phyloP scores from a whole-genome alignment of 2,888 invertebrate genomes.

The Tenodera sinensis region DNA sequence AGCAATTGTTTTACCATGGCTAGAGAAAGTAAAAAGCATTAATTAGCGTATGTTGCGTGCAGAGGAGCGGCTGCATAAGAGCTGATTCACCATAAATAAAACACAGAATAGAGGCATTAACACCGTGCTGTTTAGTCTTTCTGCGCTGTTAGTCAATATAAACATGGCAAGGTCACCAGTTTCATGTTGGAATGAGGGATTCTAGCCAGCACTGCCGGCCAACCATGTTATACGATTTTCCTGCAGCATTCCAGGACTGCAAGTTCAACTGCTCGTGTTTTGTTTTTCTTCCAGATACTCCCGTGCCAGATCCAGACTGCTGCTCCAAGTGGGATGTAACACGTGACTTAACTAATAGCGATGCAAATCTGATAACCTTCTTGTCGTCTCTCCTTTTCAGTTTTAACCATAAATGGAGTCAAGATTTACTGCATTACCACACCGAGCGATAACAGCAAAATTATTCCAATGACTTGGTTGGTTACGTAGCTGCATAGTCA shows the following conservation, averaged over 20 bases:
- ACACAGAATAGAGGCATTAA: not conserved
- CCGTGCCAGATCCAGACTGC: not conserved
- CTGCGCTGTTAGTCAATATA: not conserved
- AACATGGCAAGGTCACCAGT: too few relatives aligned
- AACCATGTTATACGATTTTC: not conserved
- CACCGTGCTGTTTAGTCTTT: not conserved
- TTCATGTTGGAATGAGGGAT: not conserved
- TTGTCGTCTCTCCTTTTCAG: too few relatives aligned
- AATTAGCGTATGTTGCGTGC: not conserved
- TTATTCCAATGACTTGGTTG: too few relatives aligned
- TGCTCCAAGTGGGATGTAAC: not conserved
- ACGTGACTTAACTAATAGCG: not conserved
- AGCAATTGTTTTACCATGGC: too few relatives aligned
- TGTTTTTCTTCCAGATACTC: not conserved
- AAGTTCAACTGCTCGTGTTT: not conserved
- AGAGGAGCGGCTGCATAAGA: not conserved
- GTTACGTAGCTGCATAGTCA: too few relatives aligned
- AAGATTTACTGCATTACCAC: too few relatives aligned
- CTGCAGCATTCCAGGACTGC: not conserved
- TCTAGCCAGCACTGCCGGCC: not conserved
- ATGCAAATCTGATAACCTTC: not conserved
- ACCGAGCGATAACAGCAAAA: too few relatives aligned
- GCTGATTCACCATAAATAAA: not conserved
- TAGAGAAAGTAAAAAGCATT: too few relatives aligned
- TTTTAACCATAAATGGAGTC: not conserved